Evolutionary conservation across 37 sponge, comb jelly and placozoan species (phyloP).

Genomic region (Beroe ovata): DNA sequence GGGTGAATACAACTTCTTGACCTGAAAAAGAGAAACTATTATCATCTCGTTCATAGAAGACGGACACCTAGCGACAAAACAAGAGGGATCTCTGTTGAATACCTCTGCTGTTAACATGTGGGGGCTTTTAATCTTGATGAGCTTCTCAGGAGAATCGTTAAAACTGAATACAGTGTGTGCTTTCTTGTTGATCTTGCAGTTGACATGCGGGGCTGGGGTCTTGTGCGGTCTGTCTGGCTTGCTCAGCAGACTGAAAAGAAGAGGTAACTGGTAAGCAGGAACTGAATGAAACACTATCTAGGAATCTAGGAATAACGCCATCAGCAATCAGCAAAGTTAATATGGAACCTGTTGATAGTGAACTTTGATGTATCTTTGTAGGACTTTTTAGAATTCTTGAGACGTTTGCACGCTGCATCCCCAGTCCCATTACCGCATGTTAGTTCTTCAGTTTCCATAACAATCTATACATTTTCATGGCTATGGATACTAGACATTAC

Average conservation of each 20-base stretch:
- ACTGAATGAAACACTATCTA: too few relatives aligned
- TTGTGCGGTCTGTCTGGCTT: slow-evolving; percentile 65
- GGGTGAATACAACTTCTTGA: slow-evolving; percentile 57
- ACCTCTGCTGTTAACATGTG: slow-evolving; percentile 65
- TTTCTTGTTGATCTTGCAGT: slow-evolving; percentile 66
- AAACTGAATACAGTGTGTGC: slow-evolving; percentile 66
- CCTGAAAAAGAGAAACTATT: too few relatives aligned
- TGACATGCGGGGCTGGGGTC: slow-evolving; percentile 57
- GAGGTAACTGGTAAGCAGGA: neutral
- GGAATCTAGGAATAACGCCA: too few relatives aligned
- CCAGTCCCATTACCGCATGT: slow-evolving; percentile 1
- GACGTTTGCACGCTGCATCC: slow-evolving; percentile 27
- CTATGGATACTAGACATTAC: too few relatives aligned
- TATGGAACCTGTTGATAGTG: slow-evolving; percentile 63
- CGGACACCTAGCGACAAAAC: too few relatives aligned
- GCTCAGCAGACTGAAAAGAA: slow-evolving; percentile 28
- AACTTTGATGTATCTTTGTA: slow-evolving; percentile 60
- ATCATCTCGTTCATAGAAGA: too few relatives aligned
- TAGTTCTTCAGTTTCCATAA: slow-evolving; percentile 41
- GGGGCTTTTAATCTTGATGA: slow-evolving; percentile 54
- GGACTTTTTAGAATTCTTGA: slow-evolving; percentile 5
- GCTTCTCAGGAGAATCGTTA: slow-evolving; percentile 51
- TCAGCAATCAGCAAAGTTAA: too few relatives aligned
- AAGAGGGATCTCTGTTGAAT: too few relatives aligned
- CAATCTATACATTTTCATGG: neutral